Evolutionary conservation across 1,140 invertebrate species (phyloP).

Genomic region (Monochamus saltuarius): DNA sequence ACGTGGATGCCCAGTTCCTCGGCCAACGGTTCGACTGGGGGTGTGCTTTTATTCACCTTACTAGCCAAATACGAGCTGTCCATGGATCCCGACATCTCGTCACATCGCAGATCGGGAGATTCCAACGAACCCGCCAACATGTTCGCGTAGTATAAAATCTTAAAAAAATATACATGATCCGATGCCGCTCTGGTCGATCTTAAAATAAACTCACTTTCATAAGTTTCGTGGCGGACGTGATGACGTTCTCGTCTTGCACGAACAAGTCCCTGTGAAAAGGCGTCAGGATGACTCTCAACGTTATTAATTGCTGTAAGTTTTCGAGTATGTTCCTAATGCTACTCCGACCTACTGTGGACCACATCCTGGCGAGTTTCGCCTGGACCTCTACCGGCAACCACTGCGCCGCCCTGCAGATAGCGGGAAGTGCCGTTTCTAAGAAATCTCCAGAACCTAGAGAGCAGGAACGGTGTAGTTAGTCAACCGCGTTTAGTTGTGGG

Average conservation of each 20-base stretch:
- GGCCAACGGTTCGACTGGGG: conserved; percentile 47
- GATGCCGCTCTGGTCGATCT: conserved; percentile 12
- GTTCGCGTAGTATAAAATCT: conserved; percentile 89
- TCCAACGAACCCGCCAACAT: conserved; percentile 82
- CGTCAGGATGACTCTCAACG: conserved; percentile 74
- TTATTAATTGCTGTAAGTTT: conserved; percentile 85
- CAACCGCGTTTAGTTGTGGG: too few relatives aligned
- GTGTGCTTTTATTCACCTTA: conserved; percentile 36
- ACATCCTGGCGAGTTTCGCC: conserved; percentile 75
- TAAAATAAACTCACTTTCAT: conserved; percentile 63
- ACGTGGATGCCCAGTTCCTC: conserved; percentile 69
- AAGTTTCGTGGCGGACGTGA: conserved; percentile 79
- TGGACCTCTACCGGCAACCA: conserved; percentile 74
- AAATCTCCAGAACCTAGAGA: conserved; percentile 71
- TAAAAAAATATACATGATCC: too few relatives aligned
- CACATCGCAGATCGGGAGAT: conserved; percentile 59
- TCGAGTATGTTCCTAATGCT: conserved; percentile 74
- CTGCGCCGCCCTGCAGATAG: conserved; percentile 76
- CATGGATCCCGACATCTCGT: conserved; percentile 49
- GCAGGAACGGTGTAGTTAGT: too few relatives aligned
- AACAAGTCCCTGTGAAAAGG: conserved; percentile 72
- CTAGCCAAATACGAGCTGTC: conserved; percentile 39
- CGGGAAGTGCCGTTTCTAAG: conserved; percentile 77
- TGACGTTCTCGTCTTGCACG: conserved; percentile 80
- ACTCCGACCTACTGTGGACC: conserved; percentile 71